phyloP scores from a whole-genome alignment of 2,113 vertebrate species.

The Quiscalus mexicanus region DNA sequence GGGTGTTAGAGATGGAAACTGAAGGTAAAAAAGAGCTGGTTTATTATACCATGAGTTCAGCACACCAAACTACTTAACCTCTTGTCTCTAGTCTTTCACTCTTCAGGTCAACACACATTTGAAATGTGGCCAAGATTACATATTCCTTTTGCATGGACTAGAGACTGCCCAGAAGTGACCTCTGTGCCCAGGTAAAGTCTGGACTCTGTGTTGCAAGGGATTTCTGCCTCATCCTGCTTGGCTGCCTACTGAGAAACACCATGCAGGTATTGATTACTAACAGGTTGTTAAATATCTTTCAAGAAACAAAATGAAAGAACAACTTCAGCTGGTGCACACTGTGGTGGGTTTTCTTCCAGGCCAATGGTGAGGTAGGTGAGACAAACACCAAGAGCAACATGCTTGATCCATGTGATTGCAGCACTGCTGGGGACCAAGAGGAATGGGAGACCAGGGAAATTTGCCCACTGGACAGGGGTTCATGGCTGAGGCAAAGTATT shows the following conservation, averaged over 20 bases:
- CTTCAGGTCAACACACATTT: not conserved
- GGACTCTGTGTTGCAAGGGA: not conserved
- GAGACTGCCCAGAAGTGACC: not conserved
- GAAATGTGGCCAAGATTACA: not conserved
- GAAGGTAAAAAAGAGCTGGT: not conserved
- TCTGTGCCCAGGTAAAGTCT: not conserved
- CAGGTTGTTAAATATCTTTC: not conserved
- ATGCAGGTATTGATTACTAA: not conserved
- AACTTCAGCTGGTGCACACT: not conserved
- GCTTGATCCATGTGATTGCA: rapidly evolving
- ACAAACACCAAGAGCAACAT: not conserved
- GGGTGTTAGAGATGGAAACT: not conserved
- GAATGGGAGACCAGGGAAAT: not conserved
- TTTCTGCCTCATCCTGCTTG: not conserved
- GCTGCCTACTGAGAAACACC: not conserved
- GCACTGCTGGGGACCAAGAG: not conserved
- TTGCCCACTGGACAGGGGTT: not conserved
- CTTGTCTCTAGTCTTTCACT: not conserved
- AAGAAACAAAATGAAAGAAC: not conserved
- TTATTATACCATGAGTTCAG: not conserved
- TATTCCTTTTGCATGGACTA: not conserved
- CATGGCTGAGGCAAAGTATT: not conserved
- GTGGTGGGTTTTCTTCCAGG: not conserved
- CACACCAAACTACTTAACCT: not conserved
- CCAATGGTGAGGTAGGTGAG: not conserved